Evolutionary conservation across 1,140 invertebrate species (phyloP).

Genomic region (Trichonephila inaurata): DNA sequence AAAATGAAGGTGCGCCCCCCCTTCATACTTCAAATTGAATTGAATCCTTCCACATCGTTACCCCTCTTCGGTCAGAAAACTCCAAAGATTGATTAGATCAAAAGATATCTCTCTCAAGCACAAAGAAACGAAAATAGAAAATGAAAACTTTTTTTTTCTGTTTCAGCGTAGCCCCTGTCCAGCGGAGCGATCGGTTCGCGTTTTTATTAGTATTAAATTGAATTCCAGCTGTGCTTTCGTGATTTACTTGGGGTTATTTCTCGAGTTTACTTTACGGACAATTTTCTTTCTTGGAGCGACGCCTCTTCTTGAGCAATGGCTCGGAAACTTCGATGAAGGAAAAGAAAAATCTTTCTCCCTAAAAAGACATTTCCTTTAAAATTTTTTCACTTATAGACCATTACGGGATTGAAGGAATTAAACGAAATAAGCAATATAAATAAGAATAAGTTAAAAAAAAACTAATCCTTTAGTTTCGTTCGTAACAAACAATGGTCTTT

Average conservation of each 20-base stretch:
- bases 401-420: background rate
- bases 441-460: background rate
- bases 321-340: background rate
- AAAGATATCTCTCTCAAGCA: background rate
- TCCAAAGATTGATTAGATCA: slow-evolving; percentile 38
- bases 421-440: background rate
- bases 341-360: background rate
- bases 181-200: background rate
- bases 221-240: slow-evolving; percentile 22
- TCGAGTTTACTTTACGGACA: slow-evolving; percentile 2
- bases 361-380: background rate
- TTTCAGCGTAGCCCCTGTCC: background rate
- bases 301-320: background rate
- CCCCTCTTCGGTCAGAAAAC: background rate
- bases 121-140: background rate
- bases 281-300: background rate
- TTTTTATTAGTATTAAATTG: slow-evolving; percentile 49
- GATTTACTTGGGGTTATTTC: slow-evolving; percentile 4
- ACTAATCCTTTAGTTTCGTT: too few relatives aligned
- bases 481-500: too few relatives aligned
- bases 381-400: background rate
- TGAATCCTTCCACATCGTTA: slow-evolving; percentile 46
- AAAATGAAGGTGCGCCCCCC: background rate
- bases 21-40: background rate
- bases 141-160: background rate